Percentiles rank a stretch among this genome's conserved stretches.
phyloP scores from a whole-genome alignment of 2,113 vertebrate genomes.

The Mus spicilegus region DNA sequence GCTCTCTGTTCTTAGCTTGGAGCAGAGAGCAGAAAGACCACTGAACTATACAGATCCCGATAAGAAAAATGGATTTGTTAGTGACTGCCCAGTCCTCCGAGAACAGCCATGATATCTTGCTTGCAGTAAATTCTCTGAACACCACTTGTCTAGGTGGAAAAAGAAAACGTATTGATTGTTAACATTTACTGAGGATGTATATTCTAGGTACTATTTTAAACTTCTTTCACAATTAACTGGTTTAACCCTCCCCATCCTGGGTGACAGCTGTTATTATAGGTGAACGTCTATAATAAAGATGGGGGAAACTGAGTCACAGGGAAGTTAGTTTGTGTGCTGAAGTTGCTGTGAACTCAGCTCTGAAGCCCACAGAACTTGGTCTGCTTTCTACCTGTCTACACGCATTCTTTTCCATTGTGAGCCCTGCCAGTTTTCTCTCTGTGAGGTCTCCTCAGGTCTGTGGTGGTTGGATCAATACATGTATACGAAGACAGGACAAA shows the following conservation, averaged over 20 bases:
- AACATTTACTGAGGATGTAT: neutral
- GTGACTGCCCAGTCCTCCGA: slow-evolving; percentile 39
- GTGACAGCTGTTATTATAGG: neutral
- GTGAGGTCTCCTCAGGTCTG: neutral
- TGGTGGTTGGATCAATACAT: neutral
- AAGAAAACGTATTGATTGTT: neutral
- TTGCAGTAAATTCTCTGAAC: slow-evolving; percentile 65
- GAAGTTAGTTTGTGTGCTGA: neutral
- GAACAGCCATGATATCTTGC: slow-evolving; percentile 48
- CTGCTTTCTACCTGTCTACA: neutral
- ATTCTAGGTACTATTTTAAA: neutral
- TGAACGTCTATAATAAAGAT: neutral
- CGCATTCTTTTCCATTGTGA: accelerated
- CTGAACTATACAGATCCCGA: slow-evolving; percentile 53
- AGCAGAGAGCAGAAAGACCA: slow-evolving; percentile 67
- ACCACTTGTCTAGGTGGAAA: slow-evolving; percentile 54
- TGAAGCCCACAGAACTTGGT: neutral
- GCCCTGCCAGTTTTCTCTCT: neutral
- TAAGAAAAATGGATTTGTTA: slow-evolving; percentile 66
- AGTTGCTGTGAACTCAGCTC: neutral
- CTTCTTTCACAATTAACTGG: neutral
- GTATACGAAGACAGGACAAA: neutral
- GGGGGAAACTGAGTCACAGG: neutral
- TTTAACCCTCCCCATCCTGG: neutral
- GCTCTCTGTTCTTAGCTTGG: slow-evolving; percentile 3